Evolutionary conservation across 2,888 invertebrate genomes (phyloP), one percentile per base, ranked within the genome.

Genomic region (Andrena flavipes): DNA sequence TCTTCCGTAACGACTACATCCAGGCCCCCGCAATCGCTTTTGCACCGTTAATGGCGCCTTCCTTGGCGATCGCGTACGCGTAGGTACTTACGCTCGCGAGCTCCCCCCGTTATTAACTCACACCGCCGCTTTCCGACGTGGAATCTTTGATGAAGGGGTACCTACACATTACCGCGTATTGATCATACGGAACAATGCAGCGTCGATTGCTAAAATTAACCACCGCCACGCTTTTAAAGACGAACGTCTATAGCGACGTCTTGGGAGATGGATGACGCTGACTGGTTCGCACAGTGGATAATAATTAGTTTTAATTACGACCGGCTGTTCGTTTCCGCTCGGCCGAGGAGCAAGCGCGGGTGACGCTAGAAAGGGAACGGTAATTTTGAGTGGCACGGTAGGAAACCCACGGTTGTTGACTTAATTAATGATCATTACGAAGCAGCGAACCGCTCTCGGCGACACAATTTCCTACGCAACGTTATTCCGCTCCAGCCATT

Each of bases 171-270:
- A 60, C 60, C 64, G 23, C 2, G 63, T 88, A 85, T 87, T 65
- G 88, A 89, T 89, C 75, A 81, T 23, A 71, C 56, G 64, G 72
- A 76, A 79, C 74, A 79, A 85, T 79, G 67, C 49, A 29, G 68
- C 77, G 77, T 82, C 81, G 84, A 88, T 83, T 70, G 82, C 86
- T 88, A 87, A 84, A 87, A 80, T 87, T 87, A 87, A 84, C 86
- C 26, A 71, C 67, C 48, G 68, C 20, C 59, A 65, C n/a, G 29
- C 56, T 72, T 75, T 85, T 78, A 75, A 82, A 84, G 85, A 77
- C 73, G 79, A 85, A 30, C 48, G 56, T 20, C 65, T 71, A 64
- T 71, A 64, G 54, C 20, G 16, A 33, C n/a, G 48, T 13, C 29
- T 13, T 16, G 10, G 4, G 7, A 10, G 26, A 8, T 29, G 16